Evolutionary conservation across 1,140 invertebrate species (phyloP), one percentile per base, ranked within the genome.

Genomic region (Thaumetopoea pityocampa): DNA sequence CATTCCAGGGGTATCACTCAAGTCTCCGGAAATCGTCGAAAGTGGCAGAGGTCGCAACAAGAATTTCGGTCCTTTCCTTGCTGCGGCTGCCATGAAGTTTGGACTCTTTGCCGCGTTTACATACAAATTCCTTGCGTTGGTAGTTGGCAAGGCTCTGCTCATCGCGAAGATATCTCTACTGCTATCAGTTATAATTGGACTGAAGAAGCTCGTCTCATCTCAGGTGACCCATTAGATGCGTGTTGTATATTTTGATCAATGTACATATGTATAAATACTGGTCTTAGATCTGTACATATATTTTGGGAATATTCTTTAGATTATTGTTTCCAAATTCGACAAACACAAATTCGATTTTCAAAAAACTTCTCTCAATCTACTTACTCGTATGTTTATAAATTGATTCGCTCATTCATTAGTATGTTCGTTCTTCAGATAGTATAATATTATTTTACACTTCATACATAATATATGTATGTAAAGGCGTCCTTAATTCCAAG

Each of bases 91-190:
- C 0, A 86, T 94, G 76, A 95, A 95, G 67, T 88, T 93, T 11
- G 93, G 92, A 60, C 86, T 95, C 27, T 88, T 94, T 4, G 93
- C 92, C 16, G 92, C 92, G 19, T 58, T 95, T 6, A 90, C 92
- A 1, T 92, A 94, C 68, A 94, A 94, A 57, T 93, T 90, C 4
- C 79, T 95, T 1, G 91, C 92, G n/a, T 77, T 95, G 2, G 87
- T 95, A 15, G 93, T 94, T 2, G 93, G 93, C 52, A 94, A 95
- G 80, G 93, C 93, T 14, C 86, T 95, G 0, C 88, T 94, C 1
- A 89, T 95, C 4, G 93, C 92, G 30, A 95, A 95, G 86, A 90
- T 94, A 22, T 93, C 93, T 1, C 86, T 95, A 2, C 86, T 94
- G 0, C 66, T 94, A 5, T 92, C 93, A 1, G 90, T 90, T 14